phyloP scores from a whole-genome alignment of 2,888 invertebrate genomes.

The Empis stercorea region DNA sequence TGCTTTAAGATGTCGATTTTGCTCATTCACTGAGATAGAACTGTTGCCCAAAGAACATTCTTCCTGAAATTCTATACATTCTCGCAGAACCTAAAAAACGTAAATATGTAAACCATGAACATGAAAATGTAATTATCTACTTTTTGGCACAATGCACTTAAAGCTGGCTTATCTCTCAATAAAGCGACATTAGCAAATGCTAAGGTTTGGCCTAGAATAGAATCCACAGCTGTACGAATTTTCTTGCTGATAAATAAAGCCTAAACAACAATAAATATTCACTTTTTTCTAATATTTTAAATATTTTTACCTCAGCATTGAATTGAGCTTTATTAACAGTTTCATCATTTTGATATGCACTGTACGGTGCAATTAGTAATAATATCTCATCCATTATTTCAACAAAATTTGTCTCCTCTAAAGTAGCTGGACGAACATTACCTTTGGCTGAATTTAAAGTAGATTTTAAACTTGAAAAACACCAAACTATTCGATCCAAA shows the following conservation, averaged over 20 bases:
- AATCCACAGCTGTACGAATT: conserved; percentile 24
- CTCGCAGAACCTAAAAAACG: conserved; percentile 23
- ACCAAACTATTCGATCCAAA: conserved; percentile 30
- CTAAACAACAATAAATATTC: conserved; percentile 3
- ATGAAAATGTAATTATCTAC: no score
- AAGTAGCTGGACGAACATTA: neutral
- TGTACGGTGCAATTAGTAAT: conserved; percentile 23
- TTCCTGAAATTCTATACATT: conserved; percentile 26
- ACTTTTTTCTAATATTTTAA: neutral
- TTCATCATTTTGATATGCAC: conserved; percentile 17
- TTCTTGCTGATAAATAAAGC: conserved; percentile 20
- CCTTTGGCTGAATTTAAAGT: conserved; percentile 8
- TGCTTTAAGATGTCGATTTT: conserved; percentile 26
- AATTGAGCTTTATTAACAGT: conserved; percentile 11
- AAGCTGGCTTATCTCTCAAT: conserved; percentile 27
- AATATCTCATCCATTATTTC: conserved; percentile 24
- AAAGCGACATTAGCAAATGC: conserved; percentile 32
- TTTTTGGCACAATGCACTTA: conserved; percentile 31
- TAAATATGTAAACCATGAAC: no score
- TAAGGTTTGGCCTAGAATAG: conserved; percentile 26
- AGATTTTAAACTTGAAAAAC: conserved; percentile 23
- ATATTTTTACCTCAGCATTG: conserved; percentile 11
- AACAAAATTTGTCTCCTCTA: conserved; percentile 23
- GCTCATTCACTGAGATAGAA: conserved; percentile 13
- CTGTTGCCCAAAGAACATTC: conserved; percentile 19